A percentile compares a stretch with the other conserved stretches of the same genome.
Evolutionary conservation across 2,113 vertebrate species (phyloP).

Genomic region (Paramisgurnus dabryanus): DNA sequence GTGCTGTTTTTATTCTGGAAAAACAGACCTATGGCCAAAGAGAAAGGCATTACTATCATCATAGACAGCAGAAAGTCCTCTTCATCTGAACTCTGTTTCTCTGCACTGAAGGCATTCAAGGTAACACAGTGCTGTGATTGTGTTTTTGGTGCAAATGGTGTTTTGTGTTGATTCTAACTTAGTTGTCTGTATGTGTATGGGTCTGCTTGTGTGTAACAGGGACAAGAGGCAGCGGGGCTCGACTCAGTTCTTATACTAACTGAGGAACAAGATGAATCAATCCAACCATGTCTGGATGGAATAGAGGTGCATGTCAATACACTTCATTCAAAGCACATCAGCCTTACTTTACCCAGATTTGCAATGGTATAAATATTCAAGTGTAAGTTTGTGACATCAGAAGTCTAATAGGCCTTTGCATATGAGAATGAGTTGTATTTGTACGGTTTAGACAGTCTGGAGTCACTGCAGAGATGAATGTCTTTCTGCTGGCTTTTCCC

Average conservation of each 20-base stretch:
- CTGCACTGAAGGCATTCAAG: slow-evolving; percentile 73
- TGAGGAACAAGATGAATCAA: slow-evolving; percentile 67
- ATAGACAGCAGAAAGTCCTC: slow-evolving; percentile 77
- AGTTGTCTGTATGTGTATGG: slow-evolving; percentile 20
- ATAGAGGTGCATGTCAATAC: slow-evolving; percentile 65
- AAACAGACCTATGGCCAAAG: slow-evolving; percentile 77
- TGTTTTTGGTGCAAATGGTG: background rate
- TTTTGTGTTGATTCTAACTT: background rate
- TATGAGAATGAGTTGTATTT: no score
- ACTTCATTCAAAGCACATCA: no score
- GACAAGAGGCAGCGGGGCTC: slow-evolving; percentile 65
- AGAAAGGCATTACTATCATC: slow-evolving; percentile 79
- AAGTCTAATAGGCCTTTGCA: no score
- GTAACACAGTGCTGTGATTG: slow-evolving; percentile 61
- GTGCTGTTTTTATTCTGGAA: slow-evolving; percentile 3
- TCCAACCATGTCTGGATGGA: slow-evolving; percentile 57
- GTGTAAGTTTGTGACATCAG: no score
- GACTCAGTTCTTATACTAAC: slow-evolving; percentile 72
- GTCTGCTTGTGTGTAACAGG: slow-evolving; percentile 58
- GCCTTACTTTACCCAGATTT: no score
- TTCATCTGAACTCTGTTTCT: slow-evolving; percentile 66
- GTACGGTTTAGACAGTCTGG: background rate
- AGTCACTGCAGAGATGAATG: background rate
- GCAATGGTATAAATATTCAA: no score
- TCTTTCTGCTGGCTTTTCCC: background rate